phyloP scores from a whole-genome alignment of 2,888 invertebrate genomes.

The Callinectes sapidus region DNA sequence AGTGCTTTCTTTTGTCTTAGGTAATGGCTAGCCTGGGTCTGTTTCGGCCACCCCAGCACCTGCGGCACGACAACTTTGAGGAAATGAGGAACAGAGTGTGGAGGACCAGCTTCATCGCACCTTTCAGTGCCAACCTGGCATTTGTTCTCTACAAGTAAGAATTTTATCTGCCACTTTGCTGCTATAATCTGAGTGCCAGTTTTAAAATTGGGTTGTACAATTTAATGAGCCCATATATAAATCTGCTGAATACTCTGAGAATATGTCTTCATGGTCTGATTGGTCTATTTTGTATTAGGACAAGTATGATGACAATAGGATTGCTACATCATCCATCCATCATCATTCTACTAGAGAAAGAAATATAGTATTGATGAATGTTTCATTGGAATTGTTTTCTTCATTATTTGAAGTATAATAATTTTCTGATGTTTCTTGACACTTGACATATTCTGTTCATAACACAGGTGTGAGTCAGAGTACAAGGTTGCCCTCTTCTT shows the following conservation, averaged over 20 bases:
- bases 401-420: background rate
- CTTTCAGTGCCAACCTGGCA: constrained; percentile 68
- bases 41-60: constrained; percentile 47
- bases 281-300: too few relatives aligned
- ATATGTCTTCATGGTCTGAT: too few relatives aligned
- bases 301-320: too few relatives aligned
- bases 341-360: background rate
- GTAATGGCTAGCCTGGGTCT: constrained; percentile 63
- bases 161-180: background rate
- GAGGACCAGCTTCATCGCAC: constrained; percentile 59
- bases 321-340: background rate
- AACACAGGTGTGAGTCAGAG: constrained; percentile 36
- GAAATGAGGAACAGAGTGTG: constrained; percentile 48
- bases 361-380: background rate
- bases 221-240: too few relatives aligned
- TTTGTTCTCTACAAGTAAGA: constrained; percentile 69
- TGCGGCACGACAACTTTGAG: constrained; percentile 67
- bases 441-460: background rate
- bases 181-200: background rate
- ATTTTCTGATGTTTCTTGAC: background rate
- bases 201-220: background rate
- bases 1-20: background rate
- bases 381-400: background rate
- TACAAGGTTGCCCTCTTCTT: constrained; percentile 62
- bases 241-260: too few relatives aligned